Evolutionary conservation across 35 echinoderm and acorn worm genomes (phyloP), one percentile per base, ranked within the genome.

Genomic region (Apostichopus japonicus): DNA sequence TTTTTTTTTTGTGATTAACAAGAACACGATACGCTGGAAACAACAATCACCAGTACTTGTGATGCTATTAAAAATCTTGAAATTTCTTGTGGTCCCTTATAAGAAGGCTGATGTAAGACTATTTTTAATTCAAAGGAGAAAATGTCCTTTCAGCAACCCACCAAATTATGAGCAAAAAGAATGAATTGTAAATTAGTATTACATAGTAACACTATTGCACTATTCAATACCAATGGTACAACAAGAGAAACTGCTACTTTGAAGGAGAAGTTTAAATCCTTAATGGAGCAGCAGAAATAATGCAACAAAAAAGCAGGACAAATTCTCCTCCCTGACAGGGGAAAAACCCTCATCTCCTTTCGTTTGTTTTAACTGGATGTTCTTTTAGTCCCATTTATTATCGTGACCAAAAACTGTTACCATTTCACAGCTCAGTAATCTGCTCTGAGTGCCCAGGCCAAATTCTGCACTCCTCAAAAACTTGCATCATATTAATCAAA

Each of bases 21-120:
- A 84, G 81, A 84, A 84, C 81, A 84, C 81, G 54, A 84, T 84
- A 84, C 53, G 81, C 81, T 84, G 81, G 81, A 84, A 84, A 84
- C 81, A 84, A 57, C 19, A 84, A 53, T 75, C 71, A 23, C n/a
- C 71, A 75, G 17, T 75, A 75, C 71, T 75, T 75, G 71, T 75
- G 14, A 75, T 75, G 71, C 16, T 67, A 19, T 23, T 75, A 75
- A 23, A 75, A 75, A 75, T 58, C 4, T 84, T 84, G 56, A n/a
- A 57, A 84, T 53, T 23, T 75, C 22, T 75, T 84, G 81, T 84
- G 81, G 81, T 84, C 81, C 81, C 81, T 57, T 58, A 57, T 84
- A 57, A 84, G 81, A 84, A 84, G 81, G 81, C 81, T 21, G 56
- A 84, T 84, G 8, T 6, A 57, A 24, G 6, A 84, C n/a, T 84